These are phyloP conservation scores for Carpatolechia fugitivella DNA, from an alignment of 2,888 invertebrate species.

Conservation along the genomic window DNA sequence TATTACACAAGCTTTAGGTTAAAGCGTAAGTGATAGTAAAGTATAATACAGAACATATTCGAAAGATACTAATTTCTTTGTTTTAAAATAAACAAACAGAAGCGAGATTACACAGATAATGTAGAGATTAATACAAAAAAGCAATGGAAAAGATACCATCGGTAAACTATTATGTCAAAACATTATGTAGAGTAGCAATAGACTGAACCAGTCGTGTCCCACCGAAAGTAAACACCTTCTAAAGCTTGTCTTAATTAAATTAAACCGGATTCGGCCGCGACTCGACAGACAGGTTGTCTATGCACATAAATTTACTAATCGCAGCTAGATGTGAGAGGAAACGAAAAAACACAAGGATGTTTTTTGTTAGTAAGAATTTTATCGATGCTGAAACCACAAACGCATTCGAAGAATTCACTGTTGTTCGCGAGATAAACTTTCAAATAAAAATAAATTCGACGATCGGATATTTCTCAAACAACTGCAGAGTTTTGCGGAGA, in stretches of 20 bases:
- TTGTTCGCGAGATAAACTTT: background rate
- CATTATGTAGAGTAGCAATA: constrained; percentile 29
- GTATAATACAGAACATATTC: too few species aligned
- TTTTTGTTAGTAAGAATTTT: background rate
- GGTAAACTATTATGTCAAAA: constrained; percentile 14
- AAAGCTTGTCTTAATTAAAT: constrained; percentile 34
- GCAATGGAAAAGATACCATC: background rate
- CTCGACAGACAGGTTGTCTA: constrained; percentile 11
- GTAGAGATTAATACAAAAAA: background rate
- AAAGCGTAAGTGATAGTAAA: too few species aligned
- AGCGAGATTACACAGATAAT: background rate
- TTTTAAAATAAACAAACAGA: too few species aligned
- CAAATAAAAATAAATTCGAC: background rate
- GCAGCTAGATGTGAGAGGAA: background rate
- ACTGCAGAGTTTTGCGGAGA: background rate
- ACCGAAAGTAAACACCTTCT: constrained; percentile 32
- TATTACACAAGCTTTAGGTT: too few species aligned
- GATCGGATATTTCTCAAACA: background rate
- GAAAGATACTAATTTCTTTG: too few species aligned
- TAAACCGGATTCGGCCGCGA: constrained; percentile 29
- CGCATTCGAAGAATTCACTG: background rate
- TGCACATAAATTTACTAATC: background rate
- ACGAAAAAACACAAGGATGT: background rate
- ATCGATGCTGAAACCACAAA: background rate
- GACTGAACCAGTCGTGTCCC: constrained; percentile 27